Percentiles rank a stretch among this genome's conserved stretches.
These are phyloP conservation scores for Chascanopsetta lugubris DNA, from an alignment of 2,113 vertebrate genomes.

Conservation along the genomic window DNA sequence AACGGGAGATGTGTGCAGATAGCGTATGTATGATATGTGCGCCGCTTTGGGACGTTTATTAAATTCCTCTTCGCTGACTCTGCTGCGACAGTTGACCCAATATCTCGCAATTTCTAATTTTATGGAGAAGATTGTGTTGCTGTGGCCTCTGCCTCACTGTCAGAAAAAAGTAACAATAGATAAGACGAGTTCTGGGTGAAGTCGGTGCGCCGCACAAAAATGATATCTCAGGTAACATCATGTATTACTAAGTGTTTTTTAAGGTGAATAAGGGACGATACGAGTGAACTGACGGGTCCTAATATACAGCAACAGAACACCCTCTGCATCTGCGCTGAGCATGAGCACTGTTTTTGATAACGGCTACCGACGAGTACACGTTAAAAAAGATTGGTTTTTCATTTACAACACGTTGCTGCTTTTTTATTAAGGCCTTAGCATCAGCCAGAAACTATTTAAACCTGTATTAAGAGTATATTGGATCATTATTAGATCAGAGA, in stretches of 20 bases:
- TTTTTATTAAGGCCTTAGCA: too few relatives aligned
- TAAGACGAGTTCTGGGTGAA: not conserved
- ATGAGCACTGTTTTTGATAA: not conserved
- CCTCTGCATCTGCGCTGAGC: not conserved
- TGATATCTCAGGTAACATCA: not conserved
- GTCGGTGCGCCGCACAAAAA: not conserved
- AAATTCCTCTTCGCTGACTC: conserved; percentile 30
- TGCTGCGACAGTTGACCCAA: conserved; percentile 1
- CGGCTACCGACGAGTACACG: too few relatives aligned
- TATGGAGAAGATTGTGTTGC: conserved; percentile 20
- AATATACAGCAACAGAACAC: not conserved
- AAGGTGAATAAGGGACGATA: not conserved
- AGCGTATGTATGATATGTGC: conserved; percentile 17
- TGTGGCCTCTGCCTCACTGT: not conserved
- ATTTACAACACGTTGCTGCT: too few relatives aligned
- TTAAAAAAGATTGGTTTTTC: too few relatives aligned
- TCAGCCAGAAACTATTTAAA: too few relatives aligned
- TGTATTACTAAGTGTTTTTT: not conserved
- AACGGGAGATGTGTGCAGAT: conserved; percentile 26
- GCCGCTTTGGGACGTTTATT: conserved; percentile 36
- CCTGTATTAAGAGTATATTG: too few relatives aligned
- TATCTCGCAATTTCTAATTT: conserved; percentile 33
- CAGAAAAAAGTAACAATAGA: not conserved
- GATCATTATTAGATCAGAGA: not conserved
- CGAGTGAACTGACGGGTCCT: not conserved